These are phyloP conservation scores for Astyanax mexicanus DNA, from an alignment of 2,797 vertebrate genomes.

Conservation along the genomic window DNA sequence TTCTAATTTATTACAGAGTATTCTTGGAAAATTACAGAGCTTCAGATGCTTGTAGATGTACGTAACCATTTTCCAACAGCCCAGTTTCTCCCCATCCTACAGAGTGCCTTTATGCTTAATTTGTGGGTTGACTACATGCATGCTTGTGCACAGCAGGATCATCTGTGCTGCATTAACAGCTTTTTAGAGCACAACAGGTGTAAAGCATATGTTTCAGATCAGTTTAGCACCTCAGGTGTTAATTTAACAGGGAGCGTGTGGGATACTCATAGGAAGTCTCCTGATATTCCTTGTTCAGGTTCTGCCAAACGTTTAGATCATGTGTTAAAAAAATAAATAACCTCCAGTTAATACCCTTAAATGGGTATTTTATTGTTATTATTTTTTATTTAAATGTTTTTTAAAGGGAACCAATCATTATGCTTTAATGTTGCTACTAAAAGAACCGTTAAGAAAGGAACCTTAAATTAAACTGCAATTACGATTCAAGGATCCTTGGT, in stretches of 20 bases:
- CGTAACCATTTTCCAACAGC: neutral
- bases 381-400: no score
- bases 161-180: constrained; percentile 31
- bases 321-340: no score
- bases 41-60: neutral
- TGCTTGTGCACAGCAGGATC: constrained; percentile 13
- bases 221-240: neutral
- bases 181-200: neutral
- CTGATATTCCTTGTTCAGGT: neutral
- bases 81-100: neutral
- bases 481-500: no score
- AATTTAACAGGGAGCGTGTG: neutral
- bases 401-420: no score
- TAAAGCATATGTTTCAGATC: neutral
- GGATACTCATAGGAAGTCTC: neutral
- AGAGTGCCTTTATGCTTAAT: neutral
- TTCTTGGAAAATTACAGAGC: neutral
- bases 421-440: no score
- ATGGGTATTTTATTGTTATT: no score
- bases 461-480: no score
- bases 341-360: neutral
- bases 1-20: no score
- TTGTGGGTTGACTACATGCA: neutral
- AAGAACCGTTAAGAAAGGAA: no score
- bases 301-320: no score